Conservation (phyloP, 2,888 invertebrate species). For the Neocrepidodera transversa region DNA sequence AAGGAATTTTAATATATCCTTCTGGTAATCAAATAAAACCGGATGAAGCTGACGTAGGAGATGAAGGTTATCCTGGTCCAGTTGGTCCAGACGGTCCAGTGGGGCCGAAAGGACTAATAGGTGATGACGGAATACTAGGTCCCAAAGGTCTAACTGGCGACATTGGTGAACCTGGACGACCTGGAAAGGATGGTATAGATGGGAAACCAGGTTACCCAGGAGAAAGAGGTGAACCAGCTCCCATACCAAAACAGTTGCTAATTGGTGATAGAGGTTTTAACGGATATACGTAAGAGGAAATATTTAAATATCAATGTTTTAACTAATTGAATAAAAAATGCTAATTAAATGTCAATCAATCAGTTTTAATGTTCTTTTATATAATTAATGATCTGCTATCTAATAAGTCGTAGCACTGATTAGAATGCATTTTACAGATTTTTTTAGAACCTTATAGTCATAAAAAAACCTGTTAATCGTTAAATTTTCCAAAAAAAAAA, state of each 20-base stretch:
- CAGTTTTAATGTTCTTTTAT: too few species aligned
- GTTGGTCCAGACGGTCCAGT: conserved; percentile 54
- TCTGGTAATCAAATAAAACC: conserved; percentile 35
- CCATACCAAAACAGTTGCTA: conserved; percentile 55
- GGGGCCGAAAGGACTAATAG: conserved; percentile 43
- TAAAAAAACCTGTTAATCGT: too few species aligned
- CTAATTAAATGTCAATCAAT: too few species aligned
- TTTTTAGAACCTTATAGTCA: too few species aligned
- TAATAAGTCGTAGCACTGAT: too few species aligned
- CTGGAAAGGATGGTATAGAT: conserved; percentile 57
- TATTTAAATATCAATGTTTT: too few species aligned
- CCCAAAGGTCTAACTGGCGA: conserved; percentile 63
- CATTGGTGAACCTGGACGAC: conserved; percentile 52
- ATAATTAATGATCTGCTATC: too few species aligned
- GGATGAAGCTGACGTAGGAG: conserved; percentile 65
- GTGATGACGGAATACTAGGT: conserved; percentile 41
- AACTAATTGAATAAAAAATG: too few species aligned
- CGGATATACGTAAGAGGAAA: conserved; percentile 49
- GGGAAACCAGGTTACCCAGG: conserved; percentile 62
- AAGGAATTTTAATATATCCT: conserved; percentile 47
- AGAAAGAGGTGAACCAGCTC: conserved; percentile 66
- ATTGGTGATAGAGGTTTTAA: conserved; percentile 58
- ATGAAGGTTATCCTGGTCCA: conserved; percentile 61
- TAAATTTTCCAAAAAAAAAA: too few species aligned
- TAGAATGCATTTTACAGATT: too few species aligned